phyloP scores from a whole-genome alignment of 2,113 vertebrate species.

The Puffinus mauretanicus region DNA sequence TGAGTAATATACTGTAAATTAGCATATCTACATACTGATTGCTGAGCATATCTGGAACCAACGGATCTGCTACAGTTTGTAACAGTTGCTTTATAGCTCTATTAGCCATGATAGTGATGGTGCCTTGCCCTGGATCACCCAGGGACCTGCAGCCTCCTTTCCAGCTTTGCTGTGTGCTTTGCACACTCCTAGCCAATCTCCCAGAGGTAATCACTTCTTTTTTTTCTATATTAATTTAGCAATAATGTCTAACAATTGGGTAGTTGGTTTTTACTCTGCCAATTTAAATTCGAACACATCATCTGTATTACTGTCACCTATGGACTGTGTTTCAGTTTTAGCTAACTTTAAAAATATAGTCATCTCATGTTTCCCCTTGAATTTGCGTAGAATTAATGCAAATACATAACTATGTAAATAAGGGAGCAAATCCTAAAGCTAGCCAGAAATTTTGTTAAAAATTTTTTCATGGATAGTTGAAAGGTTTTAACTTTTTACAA shows the following conservation, averaged over 20 bases:
- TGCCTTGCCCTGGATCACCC: background rate
- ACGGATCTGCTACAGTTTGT: constrained; percentile 9
- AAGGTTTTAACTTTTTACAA: background rate
- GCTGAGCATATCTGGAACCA: constrained; percentile 29
- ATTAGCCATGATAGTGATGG: background rate
- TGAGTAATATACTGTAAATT: constrained; percentile 2
- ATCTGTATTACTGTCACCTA: background rate
- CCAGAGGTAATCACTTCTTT: background rate
- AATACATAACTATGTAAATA: background rate
- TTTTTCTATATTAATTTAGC: background rate
- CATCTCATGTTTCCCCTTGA: background rate
- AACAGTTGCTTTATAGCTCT: background rate
- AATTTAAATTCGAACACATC: background rate
- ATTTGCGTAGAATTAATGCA: background rate
- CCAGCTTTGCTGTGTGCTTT: background rate
- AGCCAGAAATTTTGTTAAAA: background rate
- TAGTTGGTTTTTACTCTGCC: background rate
- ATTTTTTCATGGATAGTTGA: background rate
- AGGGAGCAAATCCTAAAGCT: background rate
- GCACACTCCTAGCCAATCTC: background rate
- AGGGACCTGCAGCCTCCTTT: background rate
- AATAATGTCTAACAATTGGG: background rate
- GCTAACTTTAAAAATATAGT: background rate
- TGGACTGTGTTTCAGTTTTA: background rate
- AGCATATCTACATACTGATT: constrained; percentile 11